Evolutionary conservation across 2,888 invertebrate species (phyloP).

Genomic region (Elegia similella): DNA sequence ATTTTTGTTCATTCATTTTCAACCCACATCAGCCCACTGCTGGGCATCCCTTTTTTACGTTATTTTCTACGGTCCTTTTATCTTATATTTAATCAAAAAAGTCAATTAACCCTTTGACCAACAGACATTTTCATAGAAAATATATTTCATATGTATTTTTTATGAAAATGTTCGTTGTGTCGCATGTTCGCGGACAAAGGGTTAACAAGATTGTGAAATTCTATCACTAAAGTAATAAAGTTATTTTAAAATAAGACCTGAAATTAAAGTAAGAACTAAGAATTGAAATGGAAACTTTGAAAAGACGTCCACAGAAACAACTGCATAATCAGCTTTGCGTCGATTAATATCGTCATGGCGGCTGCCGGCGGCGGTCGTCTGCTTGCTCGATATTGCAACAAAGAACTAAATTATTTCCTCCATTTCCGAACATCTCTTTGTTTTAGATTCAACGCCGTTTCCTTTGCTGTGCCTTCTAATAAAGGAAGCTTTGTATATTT

Average conservation of each 20-base stretch:
- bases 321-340: constrained; percentile 74
- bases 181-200: too few relatives aligned
- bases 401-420: constrained; percentile 77
- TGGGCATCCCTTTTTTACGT: too few relatives aligned
- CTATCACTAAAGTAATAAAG: background rate
- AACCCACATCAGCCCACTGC: too few relatives aligned
- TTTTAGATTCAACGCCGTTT: constrained; percentile 56
- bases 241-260: constrained; percentile 26
- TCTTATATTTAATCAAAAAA: too few relatives aligned
- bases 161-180: too few relatives aligned
- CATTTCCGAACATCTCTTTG: constrained; percentile 65
- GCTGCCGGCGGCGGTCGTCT: constrained; percentile 43
- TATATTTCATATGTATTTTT: too few relatives aligned
- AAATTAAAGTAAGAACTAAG: constrained; percentile 34
- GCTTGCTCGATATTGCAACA: constrained; percentile 69
- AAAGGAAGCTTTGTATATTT: constrained; percentile 22
- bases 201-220: too few relatives aligned
- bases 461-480: constrained; percentile 29
- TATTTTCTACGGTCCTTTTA: too few relatives aligned
- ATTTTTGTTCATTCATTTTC: too few relatives aligned
- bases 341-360: constrained; percentile 74
- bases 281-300: constrained; percentile 50
- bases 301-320: constrained; percentile 59
- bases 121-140: too few relatives aligned
- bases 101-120: too few relatives aligned